These are phyloP conservation scores for Daphoenositta chrysoptera DNA, from an alignment of 2,113 vertebrate genomes.

Conservation along the genomic window DNA sequence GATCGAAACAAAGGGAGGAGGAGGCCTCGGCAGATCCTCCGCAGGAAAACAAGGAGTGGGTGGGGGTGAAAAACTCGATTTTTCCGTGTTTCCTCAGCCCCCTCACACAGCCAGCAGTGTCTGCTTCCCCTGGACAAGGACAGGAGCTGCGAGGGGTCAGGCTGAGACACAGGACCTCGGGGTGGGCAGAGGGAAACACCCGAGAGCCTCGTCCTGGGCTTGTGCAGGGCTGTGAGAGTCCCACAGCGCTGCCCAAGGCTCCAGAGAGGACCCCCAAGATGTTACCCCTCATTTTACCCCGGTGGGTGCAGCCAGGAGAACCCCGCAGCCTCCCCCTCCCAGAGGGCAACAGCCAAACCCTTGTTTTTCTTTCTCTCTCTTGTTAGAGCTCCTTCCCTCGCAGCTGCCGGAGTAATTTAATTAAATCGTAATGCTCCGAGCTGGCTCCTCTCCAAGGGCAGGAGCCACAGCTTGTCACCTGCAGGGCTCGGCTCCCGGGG, in stretches of 20 bases:
- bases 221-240: not conserved
- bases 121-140: not conserved
- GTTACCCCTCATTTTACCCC: not conserved
- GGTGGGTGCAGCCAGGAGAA: not conserved
- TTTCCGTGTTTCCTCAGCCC: not conserved
- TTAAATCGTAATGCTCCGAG: not conserved
- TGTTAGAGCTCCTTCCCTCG: not conserved
- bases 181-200: not conserved
- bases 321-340: not conserved
- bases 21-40: not conserved
- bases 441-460: conserved; percentile 42
- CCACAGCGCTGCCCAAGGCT: not conserved
- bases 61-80: not conserved
- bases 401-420: conserved; percentile 29
- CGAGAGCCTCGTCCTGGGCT: not conserved
- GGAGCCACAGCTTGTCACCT: conserved; percentile 33
- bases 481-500: not conserved
- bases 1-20: not conserved
- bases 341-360: not conserved
- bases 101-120: not conserved
- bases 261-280: not conserved
- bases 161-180: not conserved
- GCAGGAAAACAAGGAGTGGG: not conserved
- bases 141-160: not conserved
- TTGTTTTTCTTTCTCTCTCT: not conserved